phyloP scores from a whole-genome alignment of 64 coral and sea anemone species.

The Porites australiensis region DNA sequence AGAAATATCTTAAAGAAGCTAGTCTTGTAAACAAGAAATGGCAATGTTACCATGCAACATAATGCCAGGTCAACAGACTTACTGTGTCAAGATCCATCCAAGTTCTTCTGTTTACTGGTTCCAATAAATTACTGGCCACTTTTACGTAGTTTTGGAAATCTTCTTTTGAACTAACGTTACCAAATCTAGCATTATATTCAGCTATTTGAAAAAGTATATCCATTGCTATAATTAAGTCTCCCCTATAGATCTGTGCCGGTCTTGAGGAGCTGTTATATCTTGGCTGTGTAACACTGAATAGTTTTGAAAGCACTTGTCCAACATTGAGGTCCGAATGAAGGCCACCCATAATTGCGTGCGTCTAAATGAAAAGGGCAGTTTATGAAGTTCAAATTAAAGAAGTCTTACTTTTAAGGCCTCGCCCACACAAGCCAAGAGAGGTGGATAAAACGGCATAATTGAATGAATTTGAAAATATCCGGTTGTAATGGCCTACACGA shows the following conservation, averaged over 20 bases:
- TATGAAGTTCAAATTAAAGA: no score
- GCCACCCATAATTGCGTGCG: background rate
- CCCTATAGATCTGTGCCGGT: background rate
- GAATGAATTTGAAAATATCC: no score
- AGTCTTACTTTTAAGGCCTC: no score
- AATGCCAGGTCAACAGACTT: background rate
- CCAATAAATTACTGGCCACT: background rate
- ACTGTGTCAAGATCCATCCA: background rate
- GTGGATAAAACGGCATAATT: no score
- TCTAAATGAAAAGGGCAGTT: background rate
- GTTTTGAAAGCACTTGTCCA: background rate
- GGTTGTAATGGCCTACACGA: no score
- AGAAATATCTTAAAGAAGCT: no score
- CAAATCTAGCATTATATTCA: background rate
- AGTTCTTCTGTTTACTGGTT: background rate
- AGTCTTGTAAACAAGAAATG: no score
- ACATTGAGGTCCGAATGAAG: background rate
- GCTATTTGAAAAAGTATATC: slow-evolving; percentile 2
- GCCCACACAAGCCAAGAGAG: no score
- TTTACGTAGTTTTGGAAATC: background rate
- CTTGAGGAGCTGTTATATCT: background rate
- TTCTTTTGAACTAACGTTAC: background rate
- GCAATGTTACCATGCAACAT: no score
- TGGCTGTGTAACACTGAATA: background rate
- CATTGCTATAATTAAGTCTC: background rate